These are phyloP conservation scores for Gymnarchus niloticus DNA, from an alignment of 2,113 vertebrate species.

Conservation along the genomic window DNA sequence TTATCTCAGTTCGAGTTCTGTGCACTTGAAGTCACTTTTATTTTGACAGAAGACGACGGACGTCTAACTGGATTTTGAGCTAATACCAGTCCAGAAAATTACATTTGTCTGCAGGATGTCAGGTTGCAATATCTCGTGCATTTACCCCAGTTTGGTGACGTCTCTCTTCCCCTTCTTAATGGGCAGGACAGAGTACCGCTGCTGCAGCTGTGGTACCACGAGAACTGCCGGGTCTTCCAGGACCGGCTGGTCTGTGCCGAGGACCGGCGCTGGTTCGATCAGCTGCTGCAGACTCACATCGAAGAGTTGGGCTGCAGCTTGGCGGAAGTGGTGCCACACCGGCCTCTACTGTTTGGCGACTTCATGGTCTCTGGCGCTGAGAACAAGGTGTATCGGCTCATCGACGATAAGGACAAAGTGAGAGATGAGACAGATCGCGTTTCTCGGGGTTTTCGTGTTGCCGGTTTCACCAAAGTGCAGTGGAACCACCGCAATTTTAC, in stretches of 20 bases:
- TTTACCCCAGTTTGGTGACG: constrained; percentile 12
- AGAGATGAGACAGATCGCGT: constrained; percentile 15
- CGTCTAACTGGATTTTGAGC: background rate
- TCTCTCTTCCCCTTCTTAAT: background rate
- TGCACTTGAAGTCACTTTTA: background rate
- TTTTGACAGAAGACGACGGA: background rate
- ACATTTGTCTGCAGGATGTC: background rate
- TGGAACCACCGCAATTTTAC: background rate
- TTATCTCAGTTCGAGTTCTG: background rate
- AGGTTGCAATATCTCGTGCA: background rate
- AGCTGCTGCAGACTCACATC: constrained; percentile 67
- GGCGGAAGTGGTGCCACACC: constrained; percentile 64
- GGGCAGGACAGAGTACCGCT: constrained; percentile 68
- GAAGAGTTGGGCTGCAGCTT: constrained; percentile 65
- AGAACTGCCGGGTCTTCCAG: constrained; percentile 81
- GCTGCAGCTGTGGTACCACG: constrained; percentile 82
- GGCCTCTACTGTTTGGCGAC: constrained; percentile 81
- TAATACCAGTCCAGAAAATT: background rate
- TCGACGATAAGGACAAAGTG: constrained; percentile 72
- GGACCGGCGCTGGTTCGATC: constrained; percentile 76
- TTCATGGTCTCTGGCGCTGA: constrained; percentile 73
- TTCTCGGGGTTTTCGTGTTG: background rate
- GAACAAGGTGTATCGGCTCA: constrained; percentile 67
- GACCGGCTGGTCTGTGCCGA: constrained; percentile 77
- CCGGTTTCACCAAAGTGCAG: background rate